Evolutionary conservation across 2,888 invertebrate genomes (phyloP).

Genomic region (Lasioglossum calceatum): DNA sequence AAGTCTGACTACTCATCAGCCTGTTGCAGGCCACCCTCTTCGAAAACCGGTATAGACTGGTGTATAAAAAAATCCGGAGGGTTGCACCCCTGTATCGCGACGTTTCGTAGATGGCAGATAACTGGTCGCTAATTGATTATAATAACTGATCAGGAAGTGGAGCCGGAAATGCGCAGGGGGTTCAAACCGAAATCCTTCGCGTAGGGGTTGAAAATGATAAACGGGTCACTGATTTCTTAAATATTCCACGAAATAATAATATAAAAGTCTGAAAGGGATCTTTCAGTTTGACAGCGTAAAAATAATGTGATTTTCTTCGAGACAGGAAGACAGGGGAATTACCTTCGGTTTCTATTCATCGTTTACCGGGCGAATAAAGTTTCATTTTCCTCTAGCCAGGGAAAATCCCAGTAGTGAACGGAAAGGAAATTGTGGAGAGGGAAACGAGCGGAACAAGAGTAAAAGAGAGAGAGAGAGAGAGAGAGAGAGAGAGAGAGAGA

Average conservation of each 20-base stretch:
- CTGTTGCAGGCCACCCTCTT: slow-evolving; percentile 80
- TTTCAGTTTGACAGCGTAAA: not conserved
- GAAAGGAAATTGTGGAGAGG: slow-evolving; percentile 14
- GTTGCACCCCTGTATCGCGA: slow-evolving; percentile 75
- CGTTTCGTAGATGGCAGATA: slow-evolving; percentile 78
- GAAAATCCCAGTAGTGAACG: slow-evolving; percentile 35
- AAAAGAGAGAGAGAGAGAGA: slow-evolving; percentile 29
- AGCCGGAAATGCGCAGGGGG: slow-evolving; percentile 54
- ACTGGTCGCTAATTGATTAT: slow-evolving; percentile 83
- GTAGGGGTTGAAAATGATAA: slow-evolving; percentile 45
- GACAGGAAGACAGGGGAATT: not conserved
- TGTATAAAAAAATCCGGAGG: slow-evolving; percentile 79
- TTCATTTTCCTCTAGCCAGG: not conserved
- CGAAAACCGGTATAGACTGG: slow-evolving; percentile 64
- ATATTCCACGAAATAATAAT: not conserved
- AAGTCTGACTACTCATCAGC: slow-evolving; percentile 81
- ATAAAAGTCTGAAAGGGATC: not conserved
- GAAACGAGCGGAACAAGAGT: slow-evolving; percentile 10
- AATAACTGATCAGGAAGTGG: slow-evolving; percentile 76
- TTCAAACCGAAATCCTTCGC: not conserved
- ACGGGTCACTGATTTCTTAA: not conserved
- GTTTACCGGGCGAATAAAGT: slow-evolving; percentile 1
- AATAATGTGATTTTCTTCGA: not conserved
- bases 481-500: not conserved
- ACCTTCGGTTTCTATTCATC: not conserved